Percentiles rank a stretch among this genome's conserved stretches.
Conservation (phyloP, 1,140 invertebrate species). For the Lepidostoma basale region DNA sequence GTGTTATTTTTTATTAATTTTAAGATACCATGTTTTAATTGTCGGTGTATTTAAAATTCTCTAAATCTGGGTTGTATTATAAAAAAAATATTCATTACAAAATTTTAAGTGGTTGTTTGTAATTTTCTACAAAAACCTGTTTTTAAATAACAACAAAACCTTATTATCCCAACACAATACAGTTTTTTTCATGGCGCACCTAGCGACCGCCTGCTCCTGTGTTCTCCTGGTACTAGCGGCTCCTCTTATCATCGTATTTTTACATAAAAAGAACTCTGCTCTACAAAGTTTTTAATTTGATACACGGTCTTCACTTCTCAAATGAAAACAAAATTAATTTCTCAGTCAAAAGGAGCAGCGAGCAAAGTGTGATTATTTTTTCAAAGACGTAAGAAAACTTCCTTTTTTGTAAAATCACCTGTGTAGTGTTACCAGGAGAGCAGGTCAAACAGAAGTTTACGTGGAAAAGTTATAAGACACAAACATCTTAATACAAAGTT, state of each 20-base stretch:
- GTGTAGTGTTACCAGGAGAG: not conserved
- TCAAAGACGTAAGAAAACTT: no score
- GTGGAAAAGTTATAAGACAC: not conserved
- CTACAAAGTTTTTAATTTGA: slow-evolving; percentile 43
- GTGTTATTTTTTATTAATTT: no score
- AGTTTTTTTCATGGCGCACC: not conserved
- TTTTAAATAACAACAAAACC: not conserved
- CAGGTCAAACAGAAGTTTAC: not conserved
- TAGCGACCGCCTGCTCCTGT: not conserved
- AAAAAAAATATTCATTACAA: no score
- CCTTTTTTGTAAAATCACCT: not conserved
- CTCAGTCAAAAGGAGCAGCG: no score
- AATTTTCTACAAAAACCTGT: not conserved
- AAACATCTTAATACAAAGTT: no score
- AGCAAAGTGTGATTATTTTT: no score
- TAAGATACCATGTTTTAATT: no score
- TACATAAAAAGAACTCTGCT: slow-evolving; percentile 21
- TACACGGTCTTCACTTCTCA: slow-evolving; percentile 17
- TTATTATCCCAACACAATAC: not conserved
- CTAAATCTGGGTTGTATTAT: no score
- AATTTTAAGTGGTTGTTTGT: no score
- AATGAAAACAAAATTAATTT: no score
- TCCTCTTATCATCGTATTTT: slow-evolving; percentile 33
- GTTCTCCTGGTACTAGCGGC: not conserved
- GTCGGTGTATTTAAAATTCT: no score